Base-by-base conservation (phyloP, 2,797 vertebrate genomes). In the Gymnoscopelus braueri region DNA sequence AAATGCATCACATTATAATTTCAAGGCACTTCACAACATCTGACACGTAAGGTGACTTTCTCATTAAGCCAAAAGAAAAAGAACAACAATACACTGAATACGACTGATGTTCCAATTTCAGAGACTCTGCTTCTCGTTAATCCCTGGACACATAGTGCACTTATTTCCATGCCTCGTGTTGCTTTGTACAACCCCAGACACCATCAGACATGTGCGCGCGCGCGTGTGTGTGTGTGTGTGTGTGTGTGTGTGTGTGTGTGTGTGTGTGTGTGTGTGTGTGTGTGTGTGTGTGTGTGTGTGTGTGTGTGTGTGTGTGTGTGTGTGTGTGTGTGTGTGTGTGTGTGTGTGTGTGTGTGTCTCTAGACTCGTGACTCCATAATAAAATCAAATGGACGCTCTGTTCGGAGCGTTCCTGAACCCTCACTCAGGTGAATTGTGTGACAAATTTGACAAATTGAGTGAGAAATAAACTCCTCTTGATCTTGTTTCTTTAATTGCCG, bases 331-430 rank as follows among this genome's bases (percentile, higher is more conserved):
- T 8, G 35, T 69, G 69, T 62, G 65, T 56, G 72, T 69, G 6
- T 62, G 58, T 13, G 60, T 7, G 10, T 48, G 48, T 32, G 63
- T 24, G 49, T 71, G 67, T 75, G 78, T 60, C 35, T 58, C 63
- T 57, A 69, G 59, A 59, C 62, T 75, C 5, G 5, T 77, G 51
- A 5, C 32, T 19, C 10, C 1, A 80, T 44, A 72, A 78, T 72
- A 53, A 85, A 82, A 77, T 78, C 65, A 72, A 69, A 74, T 62
- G 84, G 71, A 76, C 63, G 15, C 26, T 74, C 32, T 47, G 50
- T 47, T 70, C 52, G 26, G n/a, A 67, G 59, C 51, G 44, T 74
- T 78, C 13, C 71, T 56, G 52, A 68, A 63, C 1, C 14, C 48
- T 79, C 9, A 75, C 60, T 81, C 82, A 75, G 74, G 72, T 54